Conservation (phyloP, 1,140 invertebrate species). For the Sycobia sp. region DNA sequence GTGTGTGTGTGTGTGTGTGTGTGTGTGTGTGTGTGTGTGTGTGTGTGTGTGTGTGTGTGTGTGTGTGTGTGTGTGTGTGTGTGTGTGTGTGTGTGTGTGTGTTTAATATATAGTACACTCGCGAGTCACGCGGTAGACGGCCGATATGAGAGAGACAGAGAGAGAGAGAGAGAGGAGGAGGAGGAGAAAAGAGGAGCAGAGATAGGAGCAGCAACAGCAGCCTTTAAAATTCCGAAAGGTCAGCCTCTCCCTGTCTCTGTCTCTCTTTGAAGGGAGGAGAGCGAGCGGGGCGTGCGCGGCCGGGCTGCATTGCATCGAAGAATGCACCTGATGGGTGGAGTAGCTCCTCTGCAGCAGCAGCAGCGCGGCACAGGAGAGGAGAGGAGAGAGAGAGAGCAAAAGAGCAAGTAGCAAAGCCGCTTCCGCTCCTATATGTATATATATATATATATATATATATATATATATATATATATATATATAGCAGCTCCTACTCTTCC, state of each 20-base stretch:
- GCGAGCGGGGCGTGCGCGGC: neutral
- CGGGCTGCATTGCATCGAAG: conserved; percentile 3
- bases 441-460: neutral
- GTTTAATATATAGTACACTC: no score
- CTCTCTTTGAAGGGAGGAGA: conserved; percentile 3
- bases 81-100: no score
- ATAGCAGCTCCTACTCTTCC: conserved; percentile 22
- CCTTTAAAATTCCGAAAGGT: conserved; percentile 33
- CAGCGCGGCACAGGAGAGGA: neutral
- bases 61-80: no score
- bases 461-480: no score
- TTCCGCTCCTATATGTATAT: no score
- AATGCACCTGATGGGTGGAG: conserved; percentile 30
- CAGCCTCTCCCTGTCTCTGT: conserved; percentile 25
- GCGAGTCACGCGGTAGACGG: no score
- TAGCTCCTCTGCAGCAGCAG: neutral
- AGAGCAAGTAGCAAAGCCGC: conserved; percentile 8
- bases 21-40: no score
- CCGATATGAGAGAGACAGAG: no score
- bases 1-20: no score
- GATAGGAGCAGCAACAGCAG: neutral
- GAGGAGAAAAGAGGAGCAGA: neutral
- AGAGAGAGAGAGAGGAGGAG: no score
- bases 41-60: no score
- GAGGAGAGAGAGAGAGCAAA: no score